Base-by-base conservation (phyloP, 2,797 vertebrate species). In the Acanthornis magna region DNA sequence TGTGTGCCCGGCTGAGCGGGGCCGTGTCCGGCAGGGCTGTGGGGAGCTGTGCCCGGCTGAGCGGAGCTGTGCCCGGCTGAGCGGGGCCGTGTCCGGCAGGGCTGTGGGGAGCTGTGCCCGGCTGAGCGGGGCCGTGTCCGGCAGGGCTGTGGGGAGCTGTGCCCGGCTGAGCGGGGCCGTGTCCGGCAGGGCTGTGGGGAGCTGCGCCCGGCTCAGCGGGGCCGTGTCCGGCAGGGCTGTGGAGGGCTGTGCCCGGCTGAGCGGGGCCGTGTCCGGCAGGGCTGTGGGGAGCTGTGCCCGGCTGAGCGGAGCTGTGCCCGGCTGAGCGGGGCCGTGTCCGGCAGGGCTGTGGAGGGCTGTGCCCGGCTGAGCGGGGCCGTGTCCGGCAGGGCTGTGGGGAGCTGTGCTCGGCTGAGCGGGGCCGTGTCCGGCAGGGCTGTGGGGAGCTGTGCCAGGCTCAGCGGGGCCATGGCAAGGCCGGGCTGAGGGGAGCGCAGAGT, bases 161-260 rank as follows among this genome's bases (percentile, higher is more conserved):
- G 8, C 14, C 30, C 1, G 0, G 27, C 47, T n/a, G 6, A 3
- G 22, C 0, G 1, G 19, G 7, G 18, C 43, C 43, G 13, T 47
- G 26, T 32, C 48, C 16, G 26, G 50, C 48, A 16, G 40, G 40
- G 27, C 48, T 53, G 48, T n/a, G 67, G 13, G 67, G 68, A n/a
- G 21, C 36, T 16, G 54, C 16, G 11, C 9, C 32, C 1, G 0
- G n/a, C 40, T 40, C 14, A 1, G 20, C 0, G 1, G 2, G 19
- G 19, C 45, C 23, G 3, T 62, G n/a, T n/a, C n/a, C n/a, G 27
- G 11, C 22, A 13, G 47, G 79, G 47, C n/a, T 22, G 40, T 17
- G 23, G 10, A 45, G 45, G 48, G 45, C 65, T 19, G 48, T 25
- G 10, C 18, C 26, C 0, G 0, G 25, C 45, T 27, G 9, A 2